A percentile compares a stretch with the other conserved stretches of the same genome.
phyloP scores from a whole-genome alignment of 2,113 vertebrate genomes.

The Microtus ochrogaster region DNA sequence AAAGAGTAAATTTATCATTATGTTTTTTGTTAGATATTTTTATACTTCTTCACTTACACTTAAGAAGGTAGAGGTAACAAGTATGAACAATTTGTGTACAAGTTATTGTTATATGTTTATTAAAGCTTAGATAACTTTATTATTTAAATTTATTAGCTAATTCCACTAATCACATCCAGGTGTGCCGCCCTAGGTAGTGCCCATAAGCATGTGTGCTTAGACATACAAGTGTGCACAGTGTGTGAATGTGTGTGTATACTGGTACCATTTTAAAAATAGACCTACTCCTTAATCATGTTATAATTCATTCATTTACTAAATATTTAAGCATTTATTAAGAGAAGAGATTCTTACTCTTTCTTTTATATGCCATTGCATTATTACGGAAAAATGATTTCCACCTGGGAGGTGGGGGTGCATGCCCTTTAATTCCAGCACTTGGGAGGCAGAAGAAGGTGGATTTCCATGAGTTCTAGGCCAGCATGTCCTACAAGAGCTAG shows the following conservation, averaged over 20 bases:
- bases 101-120: neutral
- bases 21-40: neutral
- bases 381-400: neutral
- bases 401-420: too few species aligned
- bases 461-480: too few species aligned
- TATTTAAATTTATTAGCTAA: slow-evolving; percentile 21
- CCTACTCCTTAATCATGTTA: neutral
- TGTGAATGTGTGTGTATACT: neutral
- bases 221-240: neutral
- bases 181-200: neutral
- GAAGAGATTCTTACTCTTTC: neutral
- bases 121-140: neutral
- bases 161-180: neutral
- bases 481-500: too few species aligned
- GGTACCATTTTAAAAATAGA: neutral
- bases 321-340: neutral
- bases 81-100: neutral
- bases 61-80: neutral
- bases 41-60: neutral
- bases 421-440: too few species aligned
- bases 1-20: neutral
- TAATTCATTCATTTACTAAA: slow-evolving; percentile 3
- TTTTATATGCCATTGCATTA: neutral
- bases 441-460: too few species aligned
- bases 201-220: neutral